These are phyloP conservation scores for Euwallacea similis DNA, from an alignment of 1,140 invertebrate genomes.

Conservation along the genomic window DNA sequence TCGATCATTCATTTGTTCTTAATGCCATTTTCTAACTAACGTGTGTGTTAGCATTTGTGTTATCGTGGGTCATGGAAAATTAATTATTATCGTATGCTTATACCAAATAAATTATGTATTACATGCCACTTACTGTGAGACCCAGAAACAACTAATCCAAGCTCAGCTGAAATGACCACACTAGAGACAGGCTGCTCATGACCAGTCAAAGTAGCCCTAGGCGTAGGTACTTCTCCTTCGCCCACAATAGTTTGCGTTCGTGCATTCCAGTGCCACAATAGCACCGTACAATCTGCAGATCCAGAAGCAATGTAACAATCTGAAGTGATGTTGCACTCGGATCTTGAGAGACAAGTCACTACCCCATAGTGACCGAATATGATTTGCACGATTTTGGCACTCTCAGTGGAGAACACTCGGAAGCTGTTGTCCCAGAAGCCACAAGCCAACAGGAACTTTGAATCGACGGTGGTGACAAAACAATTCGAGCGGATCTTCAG, in stretches of 20 bases:
- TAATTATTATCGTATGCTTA: neutral
- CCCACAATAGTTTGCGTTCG: conserved; percentile 94
- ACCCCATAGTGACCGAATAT: conserved; percentile 99
- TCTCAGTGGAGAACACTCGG: conserved; percentile 95
- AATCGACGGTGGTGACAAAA: conserved; percentile 97
- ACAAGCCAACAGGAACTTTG: conserved; percentile 94
- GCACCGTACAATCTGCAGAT: conserved; percentile 95
- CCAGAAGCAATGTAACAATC: conserved; percentile 99
- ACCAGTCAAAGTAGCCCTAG: conserved; percentile 93
- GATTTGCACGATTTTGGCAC: conserved; percentile 96
- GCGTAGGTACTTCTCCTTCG: conserved; percentile 92
- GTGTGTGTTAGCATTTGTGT: too few relatives aligned
- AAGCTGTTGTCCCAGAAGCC: conserved; percentile 99
- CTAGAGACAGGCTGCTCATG: conserved; percentile 94
- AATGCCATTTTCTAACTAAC: too few relatives aligned
- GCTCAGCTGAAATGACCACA: conserved; percentile 95
- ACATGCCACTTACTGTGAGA: conserved; percentile 70
- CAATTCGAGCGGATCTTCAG: conserved; percentile 90
- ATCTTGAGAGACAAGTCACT: conserved; percentile 95
- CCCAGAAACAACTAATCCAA: conserved; percentile 96
- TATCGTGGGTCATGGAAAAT: neutral
- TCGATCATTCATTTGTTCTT: too few relatives aligned
- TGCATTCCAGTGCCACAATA: conserved; percentile 98
- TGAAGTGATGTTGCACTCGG: conserved; percentile 97
- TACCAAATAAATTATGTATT: neutral